Evolutionary conservation across 2,113 vertebrate genomes (phyloP).

Genomic region (Columba livia): DNA sequence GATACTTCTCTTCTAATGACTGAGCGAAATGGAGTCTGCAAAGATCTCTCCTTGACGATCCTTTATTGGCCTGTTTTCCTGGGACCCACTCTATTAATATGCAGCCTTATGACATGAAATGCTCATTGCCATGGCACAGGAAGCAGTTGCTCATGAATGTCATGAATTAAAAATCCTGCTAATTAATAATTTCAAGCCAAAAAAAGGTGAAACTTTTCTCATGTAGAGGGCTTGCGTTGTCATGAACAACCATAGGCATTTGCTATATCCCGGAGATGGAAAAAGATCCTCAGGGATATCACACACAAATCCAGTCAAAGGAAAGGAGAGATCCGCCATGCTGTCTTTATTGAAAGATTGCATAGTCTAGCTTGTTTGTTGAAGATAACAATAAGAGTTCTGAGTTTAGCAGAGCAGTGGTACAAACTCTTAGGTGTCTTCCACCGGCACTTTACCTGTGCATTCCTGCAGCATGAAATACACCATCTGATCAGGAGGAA

Average conservation of each 20-base stretch:
- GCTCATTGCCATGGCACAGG: not conserved
- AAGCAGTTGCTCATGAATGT: not conserved
- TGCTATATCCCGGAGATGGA: not conserved
- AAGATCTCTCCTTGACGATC: not conserved
- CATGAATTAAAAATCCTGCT: not conserved
- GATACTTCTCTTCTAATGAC: not conserved
- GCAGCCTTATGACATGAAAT: not conserved
- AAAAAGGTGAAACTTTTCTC: not conserved
- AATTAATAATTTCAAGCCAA: not conserved
- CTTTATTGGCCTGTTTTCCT: not conserved
- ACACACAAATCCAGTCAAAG: not conserved
- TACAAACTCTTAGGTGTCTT: not conserved
- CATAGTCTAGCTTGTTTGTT: not conserved
- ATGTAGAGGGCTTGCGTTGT: not conserved
- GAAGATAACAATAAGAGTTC: not conserved
- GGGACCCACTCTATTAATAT: rapidly evolving
- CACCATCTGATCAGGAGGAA: not conserved
- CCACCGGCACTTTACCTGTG: rapidly evolving
- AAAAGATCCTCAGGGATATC: not conserved
- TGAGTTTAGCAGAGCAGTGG: not conserved
- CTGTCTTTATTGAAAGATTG: not conserved
- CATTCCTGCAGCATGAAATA: rapidly evolving
- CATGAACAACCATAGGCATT: rapidly evolving
- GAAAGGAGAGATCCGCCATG: not conserved
- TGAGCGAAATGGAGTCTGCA: not conserved